Conservation (phyloP, 2,113 vertebrate species). For the Gymnogyps californianus region DNA sequence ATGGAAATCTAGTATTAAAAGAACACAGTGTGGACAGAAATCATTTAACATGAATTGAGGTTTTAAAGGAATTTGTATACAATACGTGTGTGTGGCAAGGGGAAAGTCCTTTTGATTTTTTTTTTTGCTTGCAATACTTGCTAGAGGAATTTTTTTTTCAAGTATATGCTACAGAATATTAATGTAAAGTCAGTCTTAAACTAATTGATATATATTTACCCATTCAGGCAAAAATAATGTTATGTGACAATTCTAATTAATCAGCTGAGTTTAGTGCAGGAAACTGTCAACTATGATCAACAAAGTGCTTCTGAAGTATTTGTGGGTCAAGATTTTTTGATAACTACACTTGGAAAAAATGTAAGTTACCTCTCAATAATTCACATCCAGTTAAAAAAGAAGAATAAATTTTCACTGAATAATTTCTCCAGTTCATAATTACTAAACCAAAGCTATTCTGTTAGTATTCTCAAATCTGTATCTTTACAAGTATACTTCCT, state of each 20-base stretch:
- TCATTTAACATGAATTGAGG: not conserved
- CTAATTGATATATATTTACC: not conserved
- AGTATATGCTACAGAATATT: not conserved
- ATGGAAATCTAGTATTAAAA: not conserved
- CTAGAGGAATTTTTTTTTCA: not conserved
- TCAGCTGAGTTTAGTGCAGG: not conserved
- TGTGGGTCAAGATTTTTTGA: not conserved
- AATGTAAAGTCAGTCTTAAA: not conserved
- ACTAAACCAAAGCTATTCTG: not conserved
- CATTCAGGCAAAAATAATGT: not conserved
- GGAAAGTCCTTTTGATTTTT: not conserved
- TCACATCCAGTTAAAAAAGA: not conserved
- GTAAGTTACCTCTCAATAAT: not conserved
- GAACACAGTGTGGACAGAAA: not conserved
- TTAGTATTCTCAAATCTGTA: not conserved
- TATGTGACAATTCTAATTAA: not conserved
- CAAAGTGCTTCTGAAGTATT: not conserved
- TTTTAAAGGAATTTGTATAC: not conserved
- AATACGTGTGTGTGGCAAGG: not conserved
- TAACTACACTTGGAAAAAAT: not conserved
- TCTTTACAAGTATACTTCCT: not conserved
- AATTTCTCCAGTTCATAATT: not conserved
- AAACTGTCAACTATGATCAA: not conserved
- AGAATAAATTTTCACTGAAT: not conserved
- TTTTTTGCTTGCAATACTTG: not conserved